Percentiles rank a stretch among this genome's conserved stretches.
These are phyloP conservation scores for Therioaphis trifolii DNA, from an alignment of 2,888 invertebrate genomes.

Conservation along the genomic window DNA sequence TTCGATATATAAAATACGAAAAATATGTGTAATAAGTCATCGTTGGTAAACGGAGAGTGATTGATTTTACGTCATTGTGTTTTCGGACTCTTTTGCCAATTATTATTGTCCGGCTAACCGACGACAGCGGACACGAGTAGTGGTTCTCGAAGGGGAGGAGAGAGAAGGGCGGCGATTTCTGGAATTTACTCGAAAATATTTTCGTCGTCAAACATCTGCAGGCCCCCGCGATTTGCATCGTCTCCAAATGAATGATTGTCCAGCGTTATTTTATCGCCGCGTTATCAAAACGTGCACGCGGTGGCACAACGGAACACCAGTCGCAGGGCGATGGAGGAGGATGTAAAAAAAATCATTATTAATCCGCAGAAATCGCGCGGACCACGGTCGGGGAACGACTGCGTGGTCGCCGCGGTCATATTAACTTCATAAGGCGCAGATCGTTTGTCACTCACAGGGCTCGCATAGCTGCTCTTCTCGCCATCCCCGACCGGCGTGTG, in stretches of 20 bases:
- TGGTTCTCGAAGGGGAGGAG: neutral
- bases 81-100: conserved; percentile 3
- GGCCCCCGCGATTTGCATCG: neutral
- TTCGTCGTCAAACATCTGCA: neutral
- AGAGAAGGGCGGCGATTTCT: neutral
- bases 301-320: neutral
- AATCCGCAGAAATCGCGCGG: conserved; percentile 16
- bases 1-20: neutral
- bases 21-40: conserved; percentile 20
- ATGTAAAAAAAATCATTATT: neutral
- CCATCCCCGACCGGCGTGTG: conserved; percentile 15
- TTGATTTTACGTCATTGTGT: conserved; percentile 33
- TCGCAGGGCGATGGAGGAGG: neutral
- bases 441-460: conserved; percentile 38
- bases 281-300: neutral
- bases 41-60: conserved; percentile 24
- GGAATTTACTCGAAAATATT: neutral
- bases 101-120: conserved; percentile 23
- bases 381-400: neutral
- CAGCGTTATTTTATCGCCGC: conserved; percentile 11
- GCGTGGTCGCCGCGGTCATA: neutral
- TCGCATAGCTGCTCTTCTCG: neutral
- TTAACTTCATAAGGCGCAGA: neutral
- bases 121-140: too few species aligned
- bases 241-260: neutral